Conservation (phyloP, 64 coral and sea anemone species). For the Anthopleura sola region DNA sequence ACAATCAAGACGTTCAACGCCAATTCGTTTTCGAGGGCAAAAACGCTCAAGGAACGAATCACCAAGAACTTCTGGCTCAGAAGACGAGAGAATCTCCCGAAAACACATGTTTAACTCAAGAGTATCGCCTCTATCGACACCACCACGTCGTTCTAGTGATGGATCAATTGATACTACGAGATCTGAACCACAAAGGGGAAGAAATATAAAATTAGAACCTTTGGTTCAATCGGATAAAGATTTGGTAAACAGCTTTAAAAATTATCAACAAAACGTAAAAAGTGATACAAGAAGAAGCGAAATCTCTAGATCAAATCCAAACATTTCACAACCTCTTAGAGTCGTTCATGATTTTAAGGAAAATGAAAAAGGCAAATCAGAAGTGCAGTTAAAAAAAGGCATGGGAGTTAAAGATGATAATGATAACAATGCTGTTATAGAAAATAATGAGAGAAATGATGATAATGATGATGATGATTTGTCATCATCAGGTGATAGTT, state of each 20-base stretch:
- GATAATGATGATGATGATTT: background rate
- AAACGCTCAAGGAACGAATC: slow-evolving; percentile 72
- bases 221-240: slow-evolving; percentile 64
- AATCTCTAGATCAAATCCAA: slow-evolving; percentile 27
- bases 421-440: slow-evolving; percentile 1
- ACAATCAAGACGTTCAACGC: slow-evolving; percentile 24
- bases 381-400: background rate
- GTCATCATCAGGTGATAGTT: slow-evolving; percentile 59
- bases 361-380: background rate
- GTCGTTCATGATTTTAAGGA: slow-evolving; percentile 15
- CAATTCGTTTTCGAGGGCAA: slow-evolving; percentile 47
- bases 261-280: slow-evolving; percentile 54
- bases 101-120: slow-evolving; percentile 58
- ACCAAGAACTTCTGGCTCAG: slow-evolving; percentile 78
- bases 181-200: slow-evolving; percentile 20
- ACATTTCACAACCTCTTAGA: slow-evolving; percentile 30
- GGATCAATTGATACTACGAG: slow-evolving; percentile 35
- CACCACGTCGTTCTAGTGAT: slow-evolving; percentile 32
- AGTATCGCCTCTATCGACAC: slow-evolving; percentile 41
- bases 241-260: slow-evolving; percentile 53
- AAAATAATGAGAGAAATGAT: background rate
- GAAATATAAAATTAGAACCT: slow-evolving; percentile 70
- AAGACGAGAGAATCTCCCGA: slow-evolving; percentile 62
- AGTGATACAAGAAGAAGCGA: background rate
- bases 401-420: background rate